phyloP scores from a whole-genome alignment of 1,140 invertebrate genomes.

The Trachymyrmex cornetzi region DNA sequence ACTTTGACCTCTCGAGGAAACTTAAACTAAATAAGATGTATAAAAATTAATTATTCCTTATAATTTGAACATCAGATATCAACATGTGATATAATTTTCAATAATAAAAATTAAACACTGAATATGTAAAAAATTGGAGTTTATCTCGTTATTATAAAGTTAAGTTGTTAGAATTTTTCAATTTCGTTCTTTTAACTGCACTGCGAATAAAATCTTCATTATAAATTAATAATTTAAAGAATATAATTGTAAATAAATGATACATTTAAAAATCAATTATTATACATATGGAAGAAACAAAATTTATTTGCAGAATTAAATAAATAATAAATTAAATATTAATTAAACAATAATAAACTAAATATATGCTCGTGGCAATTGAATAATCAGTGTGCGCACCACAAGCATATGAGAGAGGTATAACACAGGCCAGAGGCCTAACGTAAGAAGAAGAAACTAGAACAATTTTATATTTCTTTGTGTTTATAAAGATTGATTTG shows the following conservation, averaged over 20 bases:
- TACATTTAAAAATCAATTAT: background rate
- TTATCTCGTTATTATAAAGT: background rate
- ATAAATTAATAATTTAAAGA: conserved; percentile 9
- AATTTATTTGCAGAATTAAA: background rate
- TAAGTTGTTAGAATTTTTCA: background rate
- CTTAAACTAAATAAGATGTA: background rate
- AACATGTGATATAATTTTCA: background rate
- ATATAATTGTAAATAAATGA: background rate
- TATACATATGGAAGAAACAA: background rate
- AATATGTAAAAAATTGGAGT: background rate
- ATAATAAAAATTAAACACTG: background rate
- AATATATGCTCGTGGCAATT: background rate
- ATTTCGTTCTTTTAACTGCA: background rate
- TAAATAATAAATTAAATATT: too few relatives aligned
- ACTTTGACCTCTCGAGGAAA: conserved; percentile 15
- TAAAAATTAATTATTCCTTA: background rate
- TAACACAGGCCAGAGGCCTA: too few relatives aligned
- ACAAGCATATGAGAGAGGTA: too few relatives aligned
- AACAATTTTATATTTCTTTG: background rate
- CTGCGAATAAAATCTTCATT: background rate
- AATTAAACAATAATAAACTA: background rate
- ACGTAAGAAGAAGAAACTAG: too few relatives aligned
- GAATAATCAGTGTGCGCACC: too few relatives aligned
- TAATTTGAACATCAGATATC: background rate
- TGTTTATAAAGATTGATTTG: background rate